Evolutionary conservation across 1,140 invertebrate genomes (phyloP).

Genomic region (Pollicipes pollicipes): DNA sequence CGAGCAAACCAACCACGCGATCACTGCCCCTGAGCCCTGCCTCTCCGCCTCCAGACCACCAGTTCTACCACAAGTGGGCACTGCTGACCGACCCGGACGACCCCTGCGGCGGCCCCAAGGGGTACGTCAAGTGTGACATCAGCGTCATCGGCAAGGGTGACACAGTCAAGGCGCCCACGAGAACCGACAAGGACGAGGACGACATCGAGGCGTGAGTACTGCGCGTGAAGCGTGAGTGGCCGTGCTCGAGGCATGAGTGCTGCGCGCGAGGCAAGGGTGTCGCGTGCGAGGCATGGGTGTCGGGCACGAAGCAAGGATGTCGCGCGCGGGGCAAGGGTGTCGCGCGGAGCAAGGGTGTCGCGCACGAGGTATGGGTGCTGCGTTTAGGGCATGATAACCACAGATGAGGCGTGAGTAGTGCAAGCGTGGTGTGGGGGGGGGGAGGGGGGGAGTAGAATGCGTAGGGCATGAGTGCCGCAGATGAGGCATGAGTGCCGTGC

Average conservation of each 20-base stretch:
- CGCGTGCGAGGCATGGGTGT: background rate
- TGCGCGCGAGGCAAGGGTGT: background rate
- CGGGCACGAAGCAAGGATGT: constrained; percentile 44
- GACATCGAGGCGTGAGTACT: constrained; percentile 69
- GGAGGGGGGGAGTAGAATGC: too few species aligned
- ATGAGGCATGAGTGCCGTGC: too few species aligned
- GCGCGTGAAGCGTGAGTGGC: background rate
- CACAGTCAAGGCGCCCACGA: constrained; percentile 58
- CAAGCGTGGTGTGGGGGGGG: too few species aligned
- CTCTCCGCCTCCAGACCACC: constrained; percentile 45
- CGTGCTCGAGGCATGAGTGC: background rate
- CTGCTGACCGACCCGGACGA: constrained; percentile 72
- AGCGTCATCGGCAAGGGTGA: constrained; percentile 78
- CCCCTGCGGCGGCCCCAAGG: constrained; percentile 61
- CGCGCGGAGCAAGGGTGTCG: too few species aligned
- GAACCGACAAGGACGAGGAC: constrained; percentile 74
- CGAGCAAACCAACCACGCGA: too few species aligned
- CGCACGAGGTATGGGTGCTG: too few species aligned
- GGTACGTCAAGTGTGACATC: constrained; percentile 77
- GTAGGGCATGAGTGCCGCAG: too few species aligned
- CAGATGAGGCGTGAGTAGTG: too few species aligned
- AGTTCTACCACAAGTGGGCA: constrained; percentile 85
- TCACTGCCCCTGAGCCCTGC: too few species aligned
- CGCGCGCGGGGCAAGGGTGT: constrained; percentile 68
- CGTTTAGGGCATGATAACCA: too few species aligned